phyloP scores from a whole-genome alignment of 1,140 invertebrate species.

The Cyclargus thomasi region DNA sequence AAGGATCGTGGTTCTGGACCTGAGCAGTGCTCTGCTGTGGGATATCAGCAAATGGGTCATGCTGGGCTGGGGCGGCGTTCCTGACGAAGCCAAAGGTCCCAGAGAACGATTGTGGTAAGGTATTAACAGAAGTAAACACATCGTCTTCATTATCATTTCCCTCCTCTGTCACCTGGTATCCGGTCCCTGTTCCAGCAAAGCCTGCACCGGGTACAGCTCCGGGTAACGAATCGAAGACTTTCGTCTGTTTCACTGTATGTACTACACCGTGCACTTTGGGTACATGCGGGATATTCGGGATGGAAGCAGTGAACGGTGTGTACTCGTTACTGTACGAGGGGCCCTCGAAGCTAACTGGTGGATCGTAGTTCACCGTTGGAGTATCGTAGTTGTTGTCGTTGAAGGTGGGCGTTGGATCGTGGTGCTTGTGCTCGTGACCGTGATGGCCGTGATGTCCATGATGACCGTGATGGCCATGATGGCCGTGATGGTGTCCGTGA shows the following conservation, averaged over 20 bases:
- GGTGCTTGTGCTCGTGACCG: constrained; percentile 33
- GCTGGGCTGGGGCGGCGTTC: constrained; percentile 37
- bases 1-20: constrained; percentile 39
- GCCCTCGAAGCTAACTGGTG: constrained; percentile 29
- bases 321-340: constrained; percentile 46
- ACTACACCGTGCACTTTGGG: constrained; percentile 49
- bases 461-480: constrained; percentile 43
- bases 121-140: constrained; percentile 48
- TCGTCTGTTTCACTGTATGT: constrained; percentile 62
- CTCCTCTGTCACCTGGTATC: constrained; percentile 64
- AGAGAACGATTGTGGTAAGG: constrained; percentile 46
- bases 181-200: constrained; percentile 26
- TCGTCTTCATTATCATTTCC: constrained; percentile 61
- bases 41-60: constrained; percentile 39
- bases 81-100: constrained; percentile 45
- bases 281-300: constrained; percentile 38
- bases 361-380: constrained; percentile 26
- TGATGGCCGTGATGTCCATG: constrained; percentile 47
- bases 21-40: constrained; percentile 35
- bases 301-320: constrained; percentile 41
- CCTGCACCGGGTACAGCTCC: constrained; percentile 36
- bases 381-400: constrained; percentile 31
- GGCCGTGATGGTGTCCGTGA: constrained; percentile 30
- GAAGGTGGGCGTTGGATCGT: constrained; percentile 37
- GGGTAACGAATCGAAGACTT: constrained; percentile 60